These are phyloP conservation scores for Elachura formosa DNA, from an alignment of 2,113 vertebrate species.

Conservation along the genomic window DNA sequence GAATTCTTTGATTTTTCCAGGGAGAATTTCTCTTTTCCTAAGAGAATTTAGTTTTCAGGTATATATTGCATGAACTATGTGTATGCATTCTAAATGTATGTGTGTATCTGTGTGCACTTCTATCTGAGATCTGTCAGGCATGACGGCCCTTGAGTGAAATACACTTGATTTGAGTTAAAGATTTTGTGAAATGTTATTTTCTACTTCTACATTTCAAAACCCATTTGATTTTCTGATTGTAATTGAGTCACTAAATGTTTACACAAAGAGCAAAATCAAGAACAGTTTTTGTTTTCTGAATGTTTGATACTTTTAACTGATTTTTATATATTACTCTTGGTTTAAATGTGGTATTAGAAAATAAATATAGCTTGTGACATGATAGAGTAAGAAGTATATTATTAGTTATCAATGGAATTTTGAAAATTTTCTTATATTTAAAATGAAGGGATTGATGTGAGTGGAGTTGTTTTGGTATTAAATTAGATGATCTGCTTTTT, in stretches of 20 bases:
- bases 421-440: background rate
- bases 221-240: background rate
- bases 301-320: background rate
- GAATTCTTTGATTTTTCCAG: background rate
- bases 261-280: background rate
- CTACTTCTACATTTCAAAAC: background rate
- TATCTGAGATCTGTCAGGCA: background rate
- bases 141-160: background rate
- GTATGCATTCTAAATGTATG: accelerated
- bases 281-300: background rate
- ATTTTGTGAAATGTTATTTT: background rate
- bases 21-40: too few species aligned
- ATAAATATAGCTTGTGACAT: background rate
- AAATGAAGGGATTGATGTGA: background rate
- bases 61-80: background rate
- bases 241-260: background rate
- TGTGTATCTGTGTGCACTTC: accelerated
- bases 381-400: background rate
- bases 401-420: background rate
- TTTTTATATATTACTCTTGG: background rate
- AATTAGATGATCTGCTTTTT: background rate
- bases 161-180: background rate
- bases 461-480: background rate
- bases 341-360: background rate
- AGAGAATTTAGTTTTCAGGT: background rate